A percentile compares a stretch with the other conserved stretches of the same genome.
Evolutionary conservation across 92 coral and sea anemone genomes (phyloP).

Genomic region (Siderastrea radians): DNA sequence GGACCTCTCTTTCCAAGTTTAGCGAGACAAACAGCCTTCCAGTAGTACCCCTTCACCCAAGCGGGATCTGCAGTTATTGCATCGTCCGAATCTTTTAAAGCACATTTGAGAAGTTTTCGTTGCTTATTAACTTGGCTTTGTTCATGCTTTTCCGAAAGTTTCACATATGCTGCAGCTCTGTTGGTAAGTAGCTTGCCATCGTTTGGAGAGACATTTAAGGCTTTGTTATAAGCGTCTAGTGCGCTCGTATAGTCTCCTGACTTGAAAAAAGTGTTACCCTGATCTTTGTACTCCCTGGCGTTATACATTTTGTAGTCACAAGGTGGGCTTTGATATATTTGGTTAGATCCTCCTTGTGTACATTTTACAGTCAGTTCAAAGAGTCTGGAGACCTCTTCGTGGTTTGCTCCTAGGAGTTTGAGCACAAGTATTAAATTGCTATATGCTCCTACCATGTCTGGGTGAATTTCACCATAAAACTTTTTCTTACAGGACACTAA

Average conservation of each 20-base stretch:
- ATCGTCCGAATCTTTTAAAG: background rate
- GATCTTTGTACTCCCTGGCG: background rate
- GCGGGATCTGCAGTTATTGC: constrained; percentile 24
- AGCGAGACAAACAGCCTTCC: constrained; percentile 41
- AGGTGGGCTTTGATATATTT: background rate
- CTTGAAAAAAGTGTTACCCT: background rate
- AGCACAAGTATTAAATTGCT: background rate
- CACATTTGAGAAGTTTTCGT: background rate
- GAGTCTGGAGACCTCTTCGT: background rate
- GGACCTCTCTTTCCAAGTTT: constrained; percentile 17
- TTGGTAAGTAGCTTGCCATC: constrained; percentile 22
- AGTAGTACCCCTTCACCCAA: constrained; percentile 25
- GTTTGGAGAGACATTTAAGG: background rate
- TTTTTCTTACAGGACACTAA: background rate
- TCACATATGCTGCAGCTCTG: constrained; percentile 3
- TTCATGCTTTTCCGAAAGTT: constrained; percentile 4
- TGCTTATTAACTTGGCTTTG: background rate
- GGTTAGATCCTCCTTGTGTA: background rate
- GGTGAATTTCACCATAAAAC: background rate
- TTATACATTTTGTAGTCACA: background rate
- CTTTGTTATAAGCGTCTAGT: background rate
- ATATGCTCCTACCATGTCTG: background rate
- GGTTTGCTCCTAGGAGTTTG: background rate
- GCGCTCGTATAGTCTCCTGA: background rate
- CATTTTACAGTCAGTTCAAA: background rate